Evolutionary conservation across 2,888 invertebrate species (phyloP).

Genomic region (Phaonia tiefii): DNA sequence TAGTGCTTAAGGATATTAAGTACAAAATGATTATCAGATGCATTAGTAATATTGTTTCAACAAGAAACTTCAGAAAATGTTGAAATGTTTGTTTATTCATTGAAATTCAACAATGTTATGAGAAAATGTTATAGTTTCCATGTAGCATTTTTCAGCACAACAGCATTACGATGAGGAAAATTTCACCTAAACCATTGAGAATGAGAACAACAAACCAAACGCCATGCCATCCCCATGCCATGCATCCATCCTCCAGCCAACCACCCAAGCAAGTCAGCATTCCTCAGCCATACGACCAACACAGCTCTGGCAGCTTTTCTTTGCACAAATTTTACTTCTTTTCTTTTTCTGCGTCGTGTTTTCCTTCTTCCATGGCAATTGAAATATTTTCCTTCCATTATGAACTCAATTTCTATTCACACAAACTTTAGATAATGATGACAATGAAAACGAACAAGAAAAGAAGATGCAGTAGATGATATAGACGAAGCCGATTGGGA

Average conservation of each 20-base stretch:
- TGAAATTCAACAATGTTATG: constrained; percentile 50
- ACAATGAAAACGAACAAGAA: not conserved
- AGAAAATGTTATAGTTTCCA: constrained; percentile 40
- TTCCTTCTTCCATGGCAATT: constrained; percentile 3
- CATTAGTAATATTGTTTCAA: too few relatives aligned
- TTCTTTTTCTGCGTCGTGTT: not conserved
- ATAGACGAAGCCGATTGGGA: not conserved
- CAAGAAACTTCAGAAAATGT: too few relatives aligned
- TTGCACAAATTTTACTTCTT: too few relatives aligned
- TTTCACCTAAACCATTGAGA: constrained; percentile 54
- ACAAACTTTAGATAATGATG: constrained; percentile 28
- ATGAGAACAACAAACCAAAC: constrained; percentile 25
- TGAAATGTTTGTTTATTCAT: not conserved
- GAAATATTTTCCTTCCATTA: constrained; percentile 45
- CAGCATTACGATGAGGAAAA: constrained; percentile 28
- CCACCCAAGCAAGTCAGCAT: too few relatives aligned
- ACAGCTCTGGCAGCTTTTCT: not conserved
- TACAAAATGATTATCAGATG: too few relatives aligned
- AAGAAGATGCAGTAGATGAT: not conserved
- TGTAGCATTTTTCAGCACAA: constrained; percentile 12
- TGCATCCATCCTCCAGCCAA: too few relatives aligned
- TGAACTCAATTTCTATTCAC: constrained; percentile 53
- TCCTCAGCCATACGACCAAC: too few relatives aligned
- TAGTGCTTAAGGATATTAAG: not conserved
- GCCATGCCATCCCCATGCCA: not conserved